These are phyloP conservation scores for Dorcus parallelipipedus DNA, from an alignment of 2,888 invertebrate genomes.

Conservation along the genomic window DNA sequence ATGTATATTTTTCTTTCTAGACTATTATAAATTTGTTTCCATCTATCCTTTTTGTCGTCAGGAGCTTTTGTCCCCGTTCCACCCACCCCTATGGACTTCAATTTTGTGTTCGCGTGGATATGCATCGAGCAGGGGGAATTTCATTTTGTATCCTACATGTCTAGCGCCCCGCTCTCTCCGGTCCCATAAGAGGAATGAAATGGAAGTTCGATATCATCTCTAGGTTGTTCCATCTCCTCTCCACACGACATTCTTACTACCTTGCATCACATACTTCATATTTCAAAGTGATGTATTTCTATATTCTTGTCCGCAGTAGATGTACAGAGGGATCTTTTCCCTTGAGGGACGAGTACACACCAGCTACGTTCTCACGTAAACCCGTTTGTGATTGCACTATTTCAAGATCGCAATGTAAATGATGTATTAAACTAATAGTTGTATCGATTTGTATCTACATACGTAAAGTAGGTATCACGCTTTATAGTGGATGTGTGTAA, in stretches of 20 bases:
- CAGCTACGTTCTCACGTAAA: slow-evolving; percentile 22
- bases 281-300: slow-evolving; percentile 29
- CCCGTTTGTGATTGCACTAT: slow-evolving; percentile 21
- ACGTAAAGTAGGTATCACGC: no score
- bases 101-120: slow-evolving; percentile 42
- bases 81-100: slow-evolving; percentile 41
- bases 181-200: slow-evolving; percentile 42
- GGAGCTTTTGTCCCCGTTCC: slow-evolving; percentile 28
- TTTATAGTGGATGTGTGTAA: no score
- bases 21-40: slow-evolving; percentile 44
- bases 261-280: slow-evolving; percentile 29
- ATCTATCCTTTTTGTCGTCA: slow-evolving; percentile 40
- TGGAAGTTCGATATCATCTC: slow-evolving; percentile 44
- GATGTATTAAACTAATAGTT: slow-evolving; percentile 24
- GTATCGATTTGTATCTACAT: slow-evolving; percentile 10
- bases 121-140: slow-evolving; percentile 43
- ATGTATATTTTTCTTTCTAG: slow-evolving; percentile 34
- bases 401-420: slow-evolving; percentile 13
- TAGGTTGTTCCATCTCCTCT: slow-evolving; percentile 33
- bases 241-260: slow-evolving; percentile 26
- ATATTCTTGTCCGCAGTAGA: slow-evolving; percentile 26
- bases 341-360: slow-evolving; percentile 24
- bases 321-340: slow-evolving; percentile 13
- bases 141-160: slow-evolving; percentile 47
- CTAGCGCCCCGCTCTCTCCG: slow-evolving; percentile 32